Evolutionary conservation across 2,113 vertebrate species (phyloP), one percentile per base, ranked within the genome.

Genomic region (Oreochromis spilurus): DNA sequence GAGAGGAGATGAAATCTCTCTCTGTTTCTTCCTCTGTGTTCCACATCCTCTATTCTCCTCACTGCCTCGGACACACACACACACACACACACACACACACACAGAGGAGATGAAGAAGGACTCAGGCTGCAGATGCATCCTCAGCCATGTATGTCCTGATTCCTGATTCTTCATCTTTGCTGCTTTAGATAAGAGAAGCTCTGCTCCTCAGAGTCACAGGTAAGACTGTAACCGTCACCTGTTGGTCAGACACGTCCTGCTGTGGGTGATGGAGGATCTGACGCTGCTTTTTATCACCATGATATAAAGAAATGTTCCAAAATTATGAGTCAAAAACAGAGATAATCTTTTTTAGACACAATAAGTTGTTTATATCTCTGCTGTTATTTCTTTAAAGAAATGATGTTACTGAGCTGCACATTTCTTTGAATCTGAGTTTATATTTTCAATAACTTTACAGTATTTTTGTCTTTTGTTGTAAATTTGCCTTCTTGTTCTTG

Each of bases 1-100:
- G 83, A 89, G 86, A 90, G 85, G 86, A 91, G 91, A 95, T 93
- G 91, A 92, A 89, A 94, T 93, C 85, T 88, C 88, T 82, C 88
- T 83, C 53, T 48, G 53, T 36, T 84, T 48, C 72, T 79, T 26
- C 50, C 45, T 54, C 60, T 90, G 84, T 92, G 89, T 90, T 91
- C 88, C 75, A 84, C 84, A 90, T 91, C 86, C 84, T 82, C 78
- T 87, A 54, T 92, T 84, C 81, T 87, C 84, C 43, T 85, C 84
- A 55, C 57, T 87, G 81, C 86, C 45, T 79, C 24, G 48, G 29
- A 85, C 38, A 40, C 24, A 9, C 24, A 3, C 7, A 57, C 52
- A 1, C 52, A 2, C n/a, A 3, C 48, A 1, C n/a, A 2, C 52
- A 0, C 9, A 0, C 29, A 67, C 53, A 43, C 87, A 54, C 38